phyloP scores from a whole-genome alignment of 2,888 invertebrate genomes.

The Dynastes grantii region DNA sequence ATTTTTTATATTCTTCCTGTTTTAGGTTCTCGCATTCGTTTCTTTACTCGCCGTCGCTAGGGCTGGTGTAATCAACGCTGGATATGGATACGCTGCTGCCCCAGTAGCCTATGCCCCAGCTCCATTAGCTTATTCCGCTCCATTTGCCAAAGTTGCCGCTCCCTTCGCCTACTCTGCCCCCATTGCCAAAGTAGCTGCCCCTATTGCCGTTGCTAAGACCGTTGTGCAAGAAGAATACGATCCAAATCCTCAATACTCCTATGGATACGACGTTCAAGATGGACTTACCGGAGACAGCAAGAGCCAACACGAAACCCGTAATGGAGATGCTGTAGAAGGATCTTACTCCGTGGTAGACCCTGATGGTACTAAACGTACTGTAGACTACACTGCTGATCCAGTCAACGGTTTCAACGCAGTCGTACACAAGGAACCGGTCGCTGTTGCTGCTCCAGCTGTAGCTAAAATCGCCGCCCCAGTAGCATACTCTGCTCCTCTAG shows the following conservation, averaged over 20 bases:
- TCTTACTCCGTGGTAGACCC: slow-evolving; percentile 73
- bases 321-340: slow-evolving; percentile 74
- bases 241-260: slow-evolving; percentile 74
- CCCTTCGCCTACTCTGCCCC: slow-evolving; percentile 55
- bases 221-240: slow-evolving; percentile 69
- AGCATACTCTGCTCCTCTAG: slow-evolving; percentile 51
- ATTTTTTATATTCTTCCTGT: slow-evolving; percentile 32
- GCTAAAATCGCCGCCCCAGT: slow-evolving; percentile 58
- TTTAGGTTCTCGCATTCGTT: slow-evolving; percentile 60
- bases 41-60: slow-evolving; percentile 60
- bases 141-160: slow-evolving; percentile 51
- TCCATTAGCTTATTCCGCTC: slow-evolving; percentile 52
- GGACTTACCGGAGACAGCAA: slow-evolving; percentile 73
- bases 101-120: slow-evolving; percentile 50
- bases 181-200: slow-evolving; percentile 52
- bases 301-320: slow-evolving; percentile 72
- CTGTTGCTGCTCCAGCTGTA: slow-evolving; percentile 60
- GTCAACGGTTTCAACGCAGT: slow-evolving; percentile 78
- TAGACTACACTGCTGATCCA: slow-evolving; percentile 76
- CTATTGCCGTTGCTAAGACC: slow-evolving; percentile 60
- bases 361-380: slow-evolving; percentile 73
- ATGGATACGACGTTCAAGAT: slow-evolving; percentile 74
- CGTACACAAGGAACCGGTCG: slow-evolving; percentile 75
- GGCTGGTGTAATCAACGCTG: slow-evolving; percentile 55
- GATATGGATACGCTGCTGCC: slow-evolving; percentile 38